phyloP scores from a whole-genome alignment of 2,888 invertebrate species.

The Rhagonycha fulva region DNA sequence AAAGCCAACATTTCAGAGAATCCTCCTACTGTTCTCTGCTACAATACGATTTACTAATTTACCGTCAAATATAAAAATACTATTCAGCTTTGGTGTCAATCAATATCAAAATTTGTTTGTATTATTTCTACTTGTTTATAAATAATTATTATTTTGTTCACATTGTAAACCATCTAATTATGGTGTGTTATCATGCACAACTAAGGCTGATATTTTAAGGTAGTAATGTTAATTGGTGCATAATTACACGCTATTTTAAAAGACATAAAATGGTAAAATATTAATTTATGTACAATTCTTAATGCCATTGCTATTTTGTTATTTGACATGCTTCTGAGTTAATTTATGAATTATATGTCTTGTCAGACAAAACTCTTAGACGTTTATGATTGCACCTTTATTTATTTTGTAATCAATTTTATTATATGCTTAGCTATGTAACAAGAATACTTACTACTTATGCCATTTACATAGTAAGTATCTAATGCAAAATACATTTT shows the following conservation, averaged over 20 bases:
- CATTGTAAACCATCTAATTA: neutral
- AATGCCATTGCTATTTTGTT: neutral
- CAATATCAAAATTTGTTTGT: neutral
- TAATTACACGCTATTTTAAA: neutral
- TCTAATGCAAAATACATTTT: neutral
- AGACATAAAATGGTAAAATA: neutral
- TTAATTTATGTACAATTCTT: neutral
- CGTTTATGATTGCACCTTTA: neutral
- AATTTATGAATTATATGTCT: neutral
- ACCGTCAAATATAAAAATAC: neutral
- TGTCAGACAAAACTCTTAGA: neutral
- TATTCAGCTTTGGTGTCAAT: neutral
- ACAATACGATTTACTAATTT: neutral
- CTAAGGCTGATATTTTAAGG: neutral
- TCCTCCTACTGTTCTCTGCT: neutral
- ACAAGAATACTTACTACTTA: neutral
- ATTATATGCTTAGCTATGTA: neutral
- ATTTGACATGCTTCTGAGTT: neutral
- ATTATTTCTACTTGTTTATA: neutral
- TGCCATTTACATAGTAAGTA: neutral
- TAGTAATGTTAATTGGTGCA: neutral
- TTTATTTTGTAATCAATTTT: neutral
- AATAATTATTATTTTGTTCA: neutral
- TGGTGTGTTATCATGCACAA: neutral
- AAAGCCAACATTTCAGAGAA: neutral